Conservation (phyloP, 2,797 vertebrate genomes). For the Darevskia nairensis region DNA sequence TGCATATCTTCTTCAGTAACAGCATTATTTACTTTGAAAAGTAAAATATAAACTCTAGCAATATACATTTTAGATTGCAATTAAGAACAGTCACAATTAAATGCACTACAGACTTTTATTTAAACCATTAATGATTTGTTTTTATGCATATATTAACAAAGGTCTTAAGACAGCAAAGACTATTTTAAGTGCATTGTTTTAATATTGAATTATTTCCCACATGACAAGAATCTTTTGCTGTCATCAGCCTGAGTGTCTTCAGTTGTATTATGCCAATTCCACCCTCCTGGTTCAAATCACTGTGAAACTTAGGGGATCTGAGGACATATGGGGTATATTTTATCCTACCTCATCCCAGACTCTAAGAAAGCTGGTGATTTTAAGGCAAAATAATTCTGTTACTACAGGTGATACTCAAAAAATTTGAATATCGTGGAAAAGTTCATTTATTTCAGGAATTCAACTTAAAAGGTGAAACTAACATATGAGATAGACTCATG, state of each 20-base stretch:
- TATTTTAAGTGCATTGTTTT: neutral
- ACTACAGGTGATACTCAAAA: neutral
- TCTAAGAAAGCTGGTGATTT: neutral
- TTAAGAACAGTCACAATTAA: neutral
- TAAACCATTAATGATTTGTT: neutral
- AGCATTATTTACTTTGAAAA: conserved; percentile 58
- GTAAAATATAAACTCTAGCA: neutral
- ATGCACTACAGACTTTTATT: neutral
- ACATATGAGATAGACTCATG: too few species aligned
- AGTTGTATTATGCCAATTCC: neutral
- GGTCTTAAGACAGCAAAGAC: neutral
- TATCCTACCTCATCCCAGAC: neutral
- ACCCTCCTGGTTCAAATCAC: neutral
- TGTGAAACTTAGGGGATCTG: neutral
- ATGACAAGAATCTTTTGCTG: neutral
- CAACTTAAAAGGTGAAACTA: too few species aligned
- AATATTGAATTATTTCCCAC: neutral
- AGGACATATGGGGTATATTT: neutral
- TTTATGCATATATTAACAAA: neutral
- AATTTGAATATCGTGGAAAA: too few species aligned
- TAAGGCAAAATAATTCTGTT: neutral
- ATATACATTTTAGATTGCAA: conserved; percentile 13
- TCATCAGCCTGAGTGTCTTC: neutral
- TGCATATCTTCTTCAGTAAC: conserved; percentile 33
- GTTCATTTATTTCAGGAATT: too few species aligned